Evolutionary conservation across 2,888 invertebrate species (phyloP), one percentile per base, ranked within the genome.

Genomic region (Lampropteryx suffumata): DNA sequence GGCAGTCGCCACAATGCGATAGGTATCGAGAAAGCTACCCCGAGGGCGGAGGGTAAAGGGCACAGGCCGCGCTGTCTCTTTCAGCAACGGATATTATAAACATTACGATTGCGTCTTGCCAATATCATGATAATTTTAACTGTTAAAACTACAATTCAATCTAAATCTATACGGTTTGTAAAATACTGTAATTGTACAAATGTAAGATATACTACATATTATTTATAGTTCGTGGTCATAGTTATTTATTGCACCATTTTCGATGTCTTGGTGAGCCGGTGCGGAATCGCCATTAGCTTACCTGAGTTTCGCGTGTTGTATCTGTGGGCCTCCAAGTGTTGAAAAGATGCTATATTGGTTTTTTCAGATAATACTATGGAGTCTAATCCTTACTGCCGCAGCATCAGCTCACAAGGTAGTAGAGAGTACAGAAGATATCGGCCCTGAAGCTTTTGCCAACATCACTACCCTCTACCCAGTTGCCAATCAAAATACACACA

Each of bases 381-480:
- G 66, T 17, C 13, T 76, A 17, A 54, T 79, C 21, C 43, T 77
- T 37, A 55, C 62, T 13, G 47, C 67, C 4, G 57, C 53, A 45
- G 50, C 48, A 44, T 45, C 58, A 44, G 61, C 63, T 34, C 63
- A 69, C 45, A 61, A 65, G 59, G 74, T 70, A 21, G 65, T 61
- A 24, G 71, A 71, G 39, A 74, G 71, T 26, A 43, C 52, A 10
- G 76, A 81, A 44, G 68, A 73, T 29, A 57, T 62, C 6, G 58
- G 61, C 8, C 59, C 64, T n/a, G 34, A 63, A 11, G 59, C 65
- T 0, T 62, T 59, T 1, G 55, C 59, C 24, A 84, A 81, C 58
- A 68, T 76, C 46, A 87, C 86, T 30, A 84, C 76, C 0, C 67
- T 87, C 2, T 85, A 77, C 59, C 84, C 87, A 5, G 69, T 81